Evolutionary conservation across 2,888 invertebrate genomes (phyloP).

Genomic region (Drosophila incognita): DNA sequence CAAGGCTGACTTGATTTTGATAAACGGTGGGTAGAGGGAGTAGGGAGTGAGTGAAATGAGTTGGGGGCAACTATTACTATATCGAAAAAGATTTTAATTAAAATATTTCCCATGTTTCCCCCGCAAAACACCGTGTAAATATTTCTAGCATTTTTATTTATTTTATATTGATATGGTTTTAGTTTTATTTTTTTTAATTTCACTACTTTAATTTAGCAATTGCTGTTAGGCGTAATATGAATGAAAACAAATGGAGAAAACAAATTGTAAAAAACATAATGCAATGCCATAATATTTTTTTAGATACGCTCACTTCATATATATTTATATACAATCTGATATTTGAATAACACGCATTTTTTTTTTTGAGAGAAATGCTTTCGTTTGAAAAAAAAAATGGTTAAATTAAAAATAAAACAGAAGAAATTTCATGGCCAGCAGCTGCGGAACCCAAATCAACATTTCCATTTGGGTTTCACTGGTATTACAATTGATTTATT

Average conservation of each 20-base stretch:
- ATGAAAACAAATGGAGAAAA: constrained; percentile 19
- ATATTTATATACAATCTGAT: constrained; percentile 57
- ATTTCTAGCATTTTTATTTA: constrained; percentile 73
- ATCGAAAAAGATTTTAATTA: constrained; percentile 43
- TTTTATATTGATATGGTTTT: constrained; percentile 68
- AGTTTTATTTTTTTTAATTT: constrained; percentile 26
- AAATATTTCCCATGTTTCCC: constrained; percentile 30
- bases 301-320: constrained; percentile 23
- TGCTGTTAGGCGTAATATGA: constrained; percentile 46
- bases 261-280: constrained; percentile 25
- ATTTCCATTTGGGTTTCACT: constrained; percentile 2
- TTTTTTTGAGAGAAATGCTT: constrained; percentile 25
- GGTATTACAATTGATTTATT: constrained; percentile 53
- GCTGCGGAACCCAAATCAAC: constrained; percentile 13
- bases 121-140: constrained; percentile 56
- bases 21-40: neutral
- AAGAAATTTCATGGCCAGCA: constrained; percentile 28
- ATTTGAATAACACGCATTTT: constrained; percentile 46
- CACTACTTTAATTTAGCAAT: constrained; percentile 63
- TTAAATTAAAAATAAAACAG: constrained; percentile 6
- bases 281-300: constrained; percentile 40
- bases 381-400: constrained; percentile 15
- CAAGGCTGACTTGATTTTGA: neutral
- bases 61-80: neutral
- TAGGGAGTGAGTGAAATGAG: fast-evolving